Percentiles rank a stretch among this genome's conserved stretches.
Conservation (phyloP, 2,113 vertebrate species). For the Sinocyclocheilus maitianheensis region DNA sequence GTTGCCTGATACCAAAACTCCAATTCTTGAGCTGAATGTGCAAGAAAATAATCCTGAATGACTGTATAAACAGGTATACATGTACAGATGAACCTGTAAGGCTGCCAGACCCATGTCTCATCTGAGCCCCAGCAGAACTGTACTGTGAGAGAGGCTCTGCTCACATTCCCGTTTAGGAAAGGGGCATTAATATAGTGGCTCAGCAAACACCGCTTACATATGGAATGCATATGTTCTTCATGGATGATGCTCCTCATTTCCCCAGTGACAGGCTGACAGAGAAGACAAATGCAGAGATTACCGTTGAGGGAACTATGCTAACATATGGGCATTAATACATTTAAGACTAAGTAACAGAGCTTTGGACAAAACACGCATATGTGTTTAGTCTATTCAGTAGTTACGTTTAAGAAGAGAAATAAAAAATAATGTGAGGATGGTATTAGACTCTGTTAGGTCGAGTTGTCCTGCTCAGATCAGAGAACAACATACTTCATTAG, state of each 20-base stretch:
- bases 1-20: neutral
- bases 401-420: too few species aligned
- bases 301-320: neutral
- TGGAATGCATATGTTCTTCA: conserved; percentile 57
- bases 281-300: conserved; percentile 32
- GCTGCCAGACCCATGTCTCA: neutral
- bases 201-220: conserved; percentile 39
- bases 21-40: neutral
- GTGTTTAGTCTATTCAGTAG: neutral
- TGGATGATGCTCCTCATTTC: conserved; percentile 51
- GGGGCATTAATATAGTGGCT: conserved; percentile 21
- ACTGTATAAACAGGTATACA: neutral
- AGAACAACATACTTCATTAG: conserved; percentile 11
- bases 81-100: conserved; percentile 16
- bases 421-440: neutral
- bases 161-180: conserved; percentile 7
- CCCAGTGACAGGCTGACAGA: conserved; percentile 59
- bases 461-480: conserved; percentile 23
- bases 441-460: neutral
- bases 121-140: conserved; percentile 7
- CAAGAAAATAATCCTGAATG: neutral
- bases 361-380: neutral
- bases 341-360: neutral
- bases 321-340: neutral
- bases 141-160: conserved; percentile 27